These are phyloP conservation scores for Melanocharis versteri DNA, from an alignment of 2,113 vertebrate species.

Conservation along the genomic window DNA sequence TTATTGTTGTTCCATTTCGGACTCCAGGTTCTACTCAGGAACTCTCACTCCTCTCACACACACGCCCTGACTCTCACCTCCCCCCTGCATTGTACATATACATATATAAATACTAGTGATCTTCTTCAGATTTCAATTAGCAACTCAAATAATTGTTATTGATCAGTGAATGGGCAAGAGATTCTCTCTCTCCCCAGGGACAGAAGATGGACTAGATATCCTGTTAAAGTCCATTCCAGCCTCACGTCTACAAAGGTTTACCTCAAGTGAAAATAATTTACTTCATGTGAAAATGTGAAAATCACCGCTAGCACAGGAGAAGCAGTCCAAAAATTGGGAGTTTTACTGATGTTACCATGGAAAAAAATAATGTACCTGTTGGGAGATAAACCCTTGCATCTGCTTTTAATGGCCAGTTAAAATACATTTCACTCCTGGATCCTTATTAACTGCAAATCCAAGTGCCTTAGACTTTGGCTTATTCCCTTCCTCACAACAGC, in stretches of 20 bases:
- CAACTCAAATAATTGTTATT: not conserved
- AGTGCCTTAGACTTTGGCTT: not conserved
- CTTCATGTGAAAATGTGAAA: too few species aligned
- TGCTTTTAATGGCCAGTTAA: not conserved
- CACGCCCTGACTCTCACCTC: not conserved
- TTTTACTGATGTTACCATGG: not conserved
- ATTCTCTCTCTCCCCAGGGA: not conserved
- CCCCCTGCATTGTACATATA: not conserved
- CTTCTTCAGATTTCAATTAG: not conserved
- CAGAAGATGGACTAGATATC: not conserved
- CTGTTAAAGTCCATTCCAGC: not conserved
- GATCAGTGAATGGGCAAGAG: not conserved
- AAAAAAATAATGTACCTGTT: not conserved
- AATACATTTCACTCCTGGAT: not conserved
- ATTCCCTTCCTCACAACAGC: not conserved
- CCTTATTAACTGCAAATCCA: not conserved
- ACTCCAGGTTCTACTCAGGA: not conserved
- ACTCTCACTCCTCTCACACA: not conserved
- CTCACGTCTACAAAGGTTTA: not conserved
- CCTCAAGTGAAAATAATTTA: not conserved
- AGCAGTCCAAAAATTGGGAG: not conserved
- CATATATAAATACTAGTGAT: not conserved
- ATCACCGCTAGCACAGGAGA: not conserved
- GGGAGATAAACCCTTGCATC: not conserved
- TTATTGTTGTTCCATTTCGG: not conserved